Evolutionary conservation across 2,113 vertebrate genomes (phyloP), one percentile per base, ranked within the genome.

Genomic region (Takifugu flavidus): DNA sequence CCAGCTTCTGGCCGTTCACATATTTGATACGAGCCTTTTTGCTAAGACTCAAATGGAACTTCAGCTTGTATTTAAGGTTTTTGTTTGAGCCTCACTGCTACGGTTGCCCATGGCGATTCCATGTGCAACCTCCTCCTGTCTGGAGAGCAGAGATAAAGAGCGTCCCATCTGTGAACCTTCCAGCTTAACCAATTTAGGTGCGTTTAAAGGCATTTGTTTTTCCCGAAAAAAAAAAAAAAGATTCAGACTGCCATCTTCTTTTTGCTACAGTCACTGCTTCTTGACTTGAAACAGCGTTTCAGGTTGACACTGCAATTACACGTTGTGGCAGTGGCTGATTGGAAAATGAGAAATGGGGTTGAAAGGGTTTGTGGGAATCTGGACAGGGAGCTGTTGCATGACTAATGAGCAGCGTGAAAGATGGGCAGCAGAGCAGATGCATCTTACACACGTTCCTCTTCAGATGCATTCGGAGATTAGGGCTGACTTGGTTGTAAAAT

Each of bases 261-360:
- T 46, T 25, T 29, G 49, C 52, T 49, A 58, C 65, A 55, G 49
- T 57, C 46, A 60, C 61, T 49, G 50, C 20, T 27, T 57, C 62
- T 62, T 20, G 31, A 65, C 65, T 57, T 59, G 53, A 76, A 78
- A 73, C 49, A 58, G 74, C 78, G 75, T 81, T 62, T 50, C 78
- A 69, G 69, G 28, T 49, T 77, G 76, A 78, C 82, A 64, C 54
- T 55, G 60, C 82, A 86, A 86, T 87, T 86, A 83, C 59, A 57
- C 51, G 71, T 80, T 69, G 74, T 83, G 80, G 65, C 70, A 54
- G 4, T 25, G 72, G 73, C 72, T 84, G 78, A 87, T 82, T 80
- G 68, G 80, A 77, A 79, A 82, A 72, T 72, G 63, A 76, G 71
- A 59, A 80, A 82, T 55, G 59, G 56, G 76, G 78, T 80, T 77